These are phyloP conservation scores for Heliconius hermathena DNA, from an alignment of 1,140 invertebrate species.

Conservation along the genomic window DNA sequence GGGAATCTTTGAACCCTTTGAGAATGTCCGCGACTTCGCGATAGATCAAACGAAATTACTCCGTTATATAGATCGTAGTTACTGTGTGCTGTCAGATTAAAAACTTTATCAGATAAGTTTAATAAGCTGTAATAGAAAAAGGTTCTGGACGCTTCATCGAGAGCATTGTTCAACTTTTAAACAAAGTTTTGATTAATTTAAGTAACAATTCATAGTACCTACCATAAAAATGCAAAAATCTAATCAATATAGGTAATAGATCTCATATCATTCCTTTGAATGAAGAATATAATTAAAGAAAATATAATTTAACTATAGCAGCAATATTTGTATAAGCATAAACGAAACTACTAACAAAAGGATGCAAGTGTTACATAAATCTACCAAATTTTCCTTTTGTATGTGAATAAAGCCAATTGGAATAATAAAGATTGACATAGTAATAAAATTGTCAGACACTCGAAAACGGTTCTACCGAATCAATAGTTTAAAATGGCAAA, in stretches of 20 bases:
- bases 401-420: background rate
- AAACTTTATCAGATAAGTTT: constrained; percentile 1
- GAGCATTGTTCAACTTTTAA: background rate
- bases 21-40: constrained; percentile 41
- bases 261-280: background rate
- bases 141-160: background rate
- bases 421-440: constrained; percentile 20
- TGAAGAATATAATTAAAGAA: background rate
- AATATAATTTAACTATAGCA: background rate
- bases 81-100: background rate
- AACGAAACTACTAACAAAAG: background rate
- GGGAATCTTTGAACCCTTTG: constrained; percentile 60
- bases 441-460: constrained; percentile 20
- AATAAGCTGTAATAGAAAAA: background rate
- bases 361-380: background rate
- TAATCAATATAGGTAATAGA: background rate
- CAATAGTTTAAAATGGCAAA: constrained; percentile 30
- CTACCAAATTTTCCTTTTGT: background rate
- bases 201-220: no score
- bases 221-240: no score
- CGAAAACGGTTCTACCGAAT: constrained; percentile 17
- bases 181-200: no score
- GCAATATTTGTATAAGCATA: background rate
- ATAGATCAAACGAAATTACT: constrained; percentile 58
- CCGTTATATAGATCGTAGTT: constrained; percentile 26